Conservation (phyloP, 2,888 invertebrate species). For the Axea sp. region DNA sequence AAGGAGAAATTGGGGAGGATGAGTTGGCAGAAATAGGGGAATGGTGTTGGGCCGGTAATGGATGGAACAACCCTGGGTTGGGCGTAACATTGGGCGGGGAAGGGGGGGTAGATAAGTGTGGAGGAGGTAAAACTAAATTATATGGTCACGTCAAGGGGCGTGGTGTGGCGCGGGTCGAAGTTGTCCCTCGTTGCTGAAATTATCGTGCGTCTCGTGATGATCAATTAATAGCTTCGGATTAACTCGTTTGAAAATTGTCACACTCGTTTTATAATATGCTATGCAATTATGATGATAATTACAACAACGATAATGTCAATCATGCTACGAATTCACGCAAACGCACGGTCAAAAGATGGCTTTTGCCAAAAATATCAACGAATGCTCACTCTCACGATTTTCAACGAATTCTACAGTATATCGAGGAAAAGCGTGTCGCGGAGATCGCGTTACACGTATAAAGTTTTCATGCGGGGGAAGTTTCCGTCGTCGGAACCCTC, state of each 20-base stretch:
- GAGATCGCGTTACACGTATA: slow-evolving; percentile 23
- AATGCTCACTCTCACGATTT: too few relatives aligned
- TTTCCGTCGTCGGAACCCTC: slow-evolving; percentile 9
- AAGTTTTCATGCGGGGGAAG: slow-evolving; percentile 9
- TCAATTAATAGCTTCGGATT: slow-evolving; percentile 64
- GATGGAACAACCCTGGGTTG: too few relatives aligned
- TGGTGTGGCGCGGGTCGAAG: slow-evolving; percentile 37
- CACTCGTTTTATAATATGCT: slow-evolving; percentile 43
- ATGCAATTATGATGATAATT: slow-evolving; percentile 4
- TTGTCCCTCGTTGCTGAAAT: slow-evolving; percentile 56
- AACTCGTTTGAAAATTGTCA: slow-evolving; percentile 54
- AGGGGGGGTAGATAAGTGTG: too few relatives aligned
- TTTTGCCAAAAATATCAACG: too few relatives aligned
- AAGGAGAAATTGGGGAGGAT: too few relatives aligned
- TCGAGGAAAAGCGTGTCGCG: slow-evolving; percentile 1
- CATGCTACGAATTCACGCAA: too few relatives aligned
- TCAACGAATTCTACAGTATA: too few relatives aligned
- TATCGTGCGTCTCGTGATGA: slow-evolving; percentile 63
- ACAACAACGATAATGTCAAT: slow-evolving; percentile 16
- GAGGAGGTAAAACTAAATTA: slow-evolving; percentile 62
- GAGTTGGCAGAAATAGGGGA: too few relatives aligned
- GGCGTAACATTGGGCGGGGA: too few relatives aligned
- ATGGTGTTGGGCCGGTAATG: too few relatives aligned
- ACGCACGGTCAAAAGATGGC: too few relatives aligned
- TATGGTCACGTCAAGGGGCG: slow-evolving; percentile 65